Base-by-base conservation (phyloP, 1,140 invertebrate genomes). In the Orius insidiosus region DNA sequence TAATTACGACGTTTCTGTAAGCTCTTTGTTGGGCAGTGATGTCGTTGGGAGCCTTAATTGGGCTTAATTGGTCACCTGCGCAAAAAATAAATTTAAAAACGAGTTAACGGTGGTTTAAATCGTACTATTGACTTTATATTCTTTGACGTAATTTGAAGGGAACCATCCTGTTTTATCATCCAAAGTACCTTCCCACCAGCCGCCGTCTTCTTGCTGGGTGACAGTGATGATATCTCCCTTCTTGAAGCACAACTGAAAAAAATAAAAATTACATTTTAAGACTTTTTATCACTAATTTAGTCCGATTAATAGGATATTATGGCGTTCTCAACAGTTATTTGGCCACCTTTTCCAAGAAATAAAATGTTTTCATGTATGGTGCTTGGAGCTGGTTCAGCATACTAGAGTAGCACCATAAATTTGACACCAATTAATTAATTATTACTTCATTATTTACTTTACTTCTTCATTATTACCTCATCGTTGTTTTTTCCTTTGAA, bases 121-220 rank as follows among this genome's bases (percentile, higher is more conserved):
- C 24, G 3, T 24, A 24, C 24, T 52, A 19, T 47, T 47, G 5
- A 70, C 63, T 73, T 82, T 85, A 57, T 77, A 78, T 62, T 93
- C 87, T 58, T 81, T 85, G 13, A 95, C 89, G 74, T 95, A 97
- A 66, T 96, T 94, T 53, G 86, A 88, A 49, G 94, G 94, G 69
- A 98, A 98, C 94, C 94, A 98, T 54, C 92, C 93, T 51, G 92
- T 95, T 61, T 86, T 85, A 42, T 88, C 90, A 52, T 84, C 76
- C 13, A 95, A 66, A 2, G 90, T 96, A 10, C 92, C 94, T 68
- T 98, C 93, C 93, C 93, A 97, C 76, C 92, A 95, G 18, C 88
- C 92, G 39, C 92, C 93, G 60, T 96, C 80, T 56, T 89, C 82
- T 18, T 65, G 65, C 63, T 92, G 87, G 3, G 92, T 96, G 24